phyloP scores from a whole-genome alignment of 2,797 vertebrate genomes.

The Hypotaenidia philippensis region DNA sequence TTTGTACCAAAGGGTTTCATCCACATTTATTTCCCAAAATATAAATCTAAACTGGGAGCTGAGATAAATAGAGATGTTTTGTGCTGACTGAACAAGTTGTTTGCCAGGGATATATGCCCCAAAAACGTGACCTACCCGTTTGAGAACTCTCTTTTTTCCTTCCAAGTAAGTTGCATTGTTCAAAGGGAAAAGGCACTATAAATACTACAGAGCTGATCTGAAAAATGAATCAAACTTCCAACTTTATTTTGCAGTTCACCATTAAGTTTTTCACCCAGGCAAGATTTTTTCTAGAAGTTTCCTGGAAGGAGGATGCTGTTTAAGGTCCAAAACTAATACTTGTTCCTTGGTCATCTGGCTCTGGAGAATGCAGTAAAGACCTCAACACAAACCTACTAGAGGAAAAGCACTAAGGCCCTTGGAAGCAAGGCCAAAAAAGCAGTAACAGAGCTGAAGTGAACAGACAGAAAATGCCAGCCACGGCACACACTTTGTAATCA shows the following conservation, averaged over 20 bases:
- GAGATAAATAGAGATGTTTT: not conserved
- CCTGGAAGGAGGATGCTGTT: not conserved
- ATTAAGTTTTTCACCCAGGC: not conserved
- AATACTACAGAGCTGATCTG: not conserved
- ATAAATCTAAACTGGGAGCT: constrained; percentile 25
- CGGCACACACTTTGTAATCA: not conserved
- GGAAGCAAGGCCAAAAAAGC: not conserved
- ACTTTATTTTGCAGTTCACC: not conserved
- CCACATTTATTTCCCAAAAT: constrained; percentile 26
- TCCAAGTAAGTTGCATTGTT: not conserved
- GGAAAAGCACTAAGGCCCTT: not conserved
- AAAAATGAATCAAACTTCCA: not conserved
- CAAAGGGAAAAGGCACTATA: not conserved
- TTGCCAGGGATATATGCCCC: not conserved
- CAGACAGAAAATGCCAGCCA: not conserved
- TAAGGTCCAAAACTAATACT: not conserved
- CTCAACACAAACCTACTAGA: not conserved
- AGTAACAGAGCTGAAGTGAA: not conserved
- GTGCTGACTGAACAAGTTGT: constrained; percentile 19
- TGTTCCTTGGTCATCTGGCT: not conserved
- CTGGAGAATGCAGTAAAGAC: not conserved
- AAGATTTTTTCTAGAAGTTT: not conserved
- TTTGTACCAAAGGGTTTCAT: constrained; percentile 30
- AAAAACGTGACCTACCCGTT: not conserved
- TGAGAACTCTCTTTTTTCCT: not conserved